Base-by-base conservation (phyloP, 2,888 invertebrate genomes). In the Dolichomitus sp. region DNA sequence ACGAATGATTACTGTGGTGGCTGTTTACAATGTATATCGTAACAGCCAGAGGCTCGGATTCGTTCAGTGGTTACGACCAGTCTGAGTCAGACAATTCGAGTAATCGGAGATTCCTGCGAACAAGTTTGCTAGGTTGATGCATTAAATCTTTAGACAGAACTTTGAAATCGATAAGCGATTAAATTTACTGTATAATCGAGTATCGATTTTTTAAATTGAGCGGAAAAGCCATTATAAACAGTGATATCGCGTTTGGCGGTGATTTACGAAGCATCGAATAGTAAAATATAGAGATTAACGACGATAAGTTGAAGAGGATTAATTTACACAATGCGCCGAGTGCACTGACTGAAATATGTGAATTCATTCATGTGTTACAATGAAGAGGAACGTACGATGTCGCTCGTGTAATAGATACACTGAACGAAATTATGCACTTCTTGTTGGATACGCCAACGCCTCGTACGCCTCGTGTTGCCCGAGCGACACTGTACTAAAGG, bases 41-140 rank as follows among this genome's bases (percentile, higher is more conserved):
- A 59, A 72, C 70, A 57, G 33, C 33, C 23, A 23, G 48, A 37
- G n/a, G 33, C 11, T 40, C 42, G 59, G 14, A 4, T 4, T 37
- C 54, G 37, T 73, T 73, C 68, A 81, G 78, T 81, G 52, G 73
- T 74, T 52, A 69, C 23, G 45, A 30, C 27, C 30, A 19, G 73
- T 57, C 11, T 19, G 14, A 40, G 23, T 78, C 78, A n/a, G 78
- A 73, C 77, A 14, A 14, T 5, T 23, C 40, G 11, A 40, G 33
- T 54, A 61, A 48, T 27, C 40, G 61, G 27, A 57, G 37, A 70
- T 70, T 63, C 11, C 1, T 40, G 4, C 17, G 19, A 4, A 33
- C 5, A 23, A 69, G 11, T 14, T 50, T 23, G 23, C 37, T 1
- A 14, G 9, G 1, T 48, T 27, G 61, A 45, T 5, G 23, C 14